Evolutionary conservation across 2,113 vertebrate genomes (phyloP).

Genomic region (Trichechus manatus): DNA sequence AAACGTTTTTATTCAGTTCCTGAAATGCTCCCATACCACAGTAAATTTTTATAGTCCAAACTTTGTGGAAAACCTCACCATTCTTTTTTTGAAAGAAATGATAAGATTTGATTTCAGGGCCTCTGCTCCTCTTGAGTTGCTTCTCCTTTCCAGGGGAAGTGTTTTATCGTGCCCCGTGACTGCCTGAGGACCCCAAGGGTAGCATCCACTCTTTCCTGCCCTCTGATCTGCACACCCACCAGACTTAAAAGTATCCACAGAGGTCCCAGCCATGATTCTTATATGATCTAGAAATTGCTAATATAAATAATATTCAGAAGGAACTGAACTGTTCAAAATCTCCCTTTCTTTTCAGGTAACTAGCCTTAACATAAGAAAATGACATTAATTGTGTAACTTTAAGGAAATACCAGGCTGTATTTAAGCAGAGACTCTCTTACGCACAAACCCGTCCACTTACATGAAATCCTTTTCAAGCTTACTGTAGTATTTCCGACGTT

Average conservation of each 20-base stretch:
- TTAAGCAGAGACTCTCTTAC: not conserved
- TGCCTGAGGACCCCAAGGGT: not conserved
- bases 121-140: too few relatives aligned
- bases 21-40: too few relatives aligned
- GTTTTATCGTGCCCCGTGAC: too few relatives aligned
- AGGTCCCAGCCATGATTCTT: not conserved
- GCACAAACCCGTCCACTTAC: not conserved
- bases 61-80: too few relatives aligned
- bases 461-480: slow-evolving; percentile 81
- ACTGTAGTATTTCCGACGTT: slow-evolving; percentile 79
- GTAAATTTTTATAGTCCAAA: too few relatives aligned
- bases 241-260: not conserved
- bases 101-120: too few relatives aligned
- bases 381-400: not conserved
- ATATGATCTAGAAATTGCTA: not conserved
- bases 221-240: not conserved
- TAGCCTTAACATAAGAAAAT: not conserved
- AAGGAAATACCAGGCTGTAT: not conserved
- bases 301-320: too few relatives aligned
- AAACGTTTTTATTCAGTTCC: not conserved
- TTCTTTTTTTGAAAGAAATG: too few relatives aligned
- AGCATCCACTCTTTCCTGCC: not conserved
- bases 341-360: too few relatives aligned
- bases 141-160: too few relatives aligned
- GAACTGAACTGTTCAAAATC: too few relatives aligned